A percentile compares a stretch with the other conserved stretches of the same genome.
Evolutionary conservation across 2,113 vertebrate species (phyloP).

Genomic region (western clawed frog (Xenopus tropicalis)): DNA sequence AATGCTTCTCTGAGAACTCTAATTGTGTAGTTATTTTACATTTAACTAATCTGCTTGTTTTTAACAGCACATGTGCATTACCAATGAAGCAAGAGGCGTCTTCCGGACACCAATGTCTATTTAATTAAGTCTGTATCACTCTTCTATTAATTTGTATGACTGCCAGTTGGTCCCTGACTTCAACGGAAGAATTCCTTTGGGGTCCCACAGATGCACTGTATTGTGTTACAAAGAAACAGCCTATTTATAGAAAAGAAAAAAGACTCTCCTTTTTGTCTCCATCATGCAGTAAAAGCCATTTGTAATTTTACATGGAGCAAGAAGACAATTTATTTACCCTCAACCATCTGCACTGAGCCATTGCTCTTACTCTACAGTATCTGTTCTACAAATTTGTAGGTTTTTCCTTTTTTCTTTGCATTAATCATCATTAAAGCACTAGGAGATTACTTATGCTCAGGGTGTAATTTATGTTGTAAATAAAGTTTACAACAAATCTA

Average conservation of each 20-base stretch:
- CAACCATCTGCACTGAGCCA: too few relatives aligned
- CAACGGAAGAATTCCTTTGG: background rate
- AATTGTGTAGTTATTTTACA: too few relatives aligned
- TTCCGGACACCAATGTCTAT: conserved; percentile 1
- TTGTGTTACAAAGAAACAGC: background rate
- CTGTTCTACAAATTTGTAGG: background rate
- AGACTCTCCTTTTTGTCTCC: background rate
- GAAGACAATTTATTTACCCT: background rate
- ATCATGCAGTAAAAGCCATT: background rate
- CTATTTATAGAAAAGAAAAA: background rate
- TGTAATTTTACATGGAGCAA: background rate
- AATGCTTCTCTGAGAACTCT: too few relatives aligned
- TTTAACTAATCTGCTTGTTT: background rate
- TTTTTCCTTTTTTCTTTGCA: background rate
- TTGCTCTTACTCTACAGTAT: too few relatives aligned
- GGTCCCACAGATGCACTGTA: conserved; percentile 1
- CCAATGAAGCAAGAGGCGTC: background rate
- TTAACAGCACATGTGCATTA: background rate
- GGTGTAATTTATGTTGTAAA: too few relatives aligned
- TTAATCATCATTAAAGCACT: background rate
- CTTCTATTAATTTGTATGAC: background rate
- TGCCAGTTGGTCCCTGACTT: background rate
- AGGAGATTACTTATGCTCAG: too few relatives aligned
- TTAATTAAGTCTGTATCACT: conserved; percentile 3
- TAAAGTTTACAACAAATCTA: too few relatives aligned